A percentile compares a stretch with the other conserved stretches of the same genome.
phyloP scores from a whole-genome alignment of 2,797 vertebrate species.

The Hoplostethus atlanticus region DNA sequence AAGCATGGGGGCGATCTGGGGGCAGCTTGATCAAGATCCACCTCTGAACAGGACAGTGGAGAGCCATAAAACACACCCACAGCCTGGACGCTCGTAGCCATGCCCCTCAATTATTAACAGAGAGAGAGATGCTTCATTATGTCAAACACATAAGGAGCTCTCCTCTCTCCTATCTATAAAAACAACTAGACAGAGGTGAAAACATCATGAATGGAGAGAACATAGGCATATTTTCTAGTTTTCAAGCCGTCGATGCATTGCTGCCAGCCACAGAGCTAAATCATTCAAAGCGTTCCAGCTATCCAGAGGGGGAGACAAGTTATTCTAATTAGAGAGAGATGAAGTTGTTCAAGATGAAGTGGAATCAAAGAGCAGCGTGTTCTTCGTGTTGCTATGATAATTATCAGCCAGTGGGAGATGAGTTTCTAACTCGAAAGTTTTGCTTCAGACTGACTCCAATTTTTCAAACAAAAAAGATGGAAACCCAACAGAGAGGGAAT shows the following conservation, averaged over 20 bases:
- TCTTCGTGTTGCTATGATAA: constrained; percentile 7
- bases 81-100: constrained; percentile 26
- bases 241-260: background rate
- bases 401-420: constrained; percentile 8
- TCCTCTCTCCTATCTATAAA: background rate
- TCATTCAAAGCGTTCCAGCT: constrained; percentile 30
- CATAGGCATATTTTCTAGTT: constrained; percentile 3
- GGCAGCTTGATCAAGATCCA: constrained; percentile 52
- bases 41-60: constrained; percentile 47
- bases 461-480: constrained; percentile 1
- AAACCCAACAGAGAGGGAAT: background rate
- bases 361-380: background rate
- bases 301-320: background rate
- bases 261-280: constrained; percentile 29
- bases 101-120: constrained; percentile 50
- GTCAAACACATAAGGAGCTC: constrained; percentile 19
- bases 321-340: constrained; percentile 16
- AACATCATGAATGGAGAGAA: constrained; percentile 13
- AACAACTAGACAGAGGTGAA: constrained; percentile 24
- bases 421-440: background rate
- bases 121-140: constrained; percentile 33
- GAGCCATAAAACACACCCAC: constrained; percentile 53
- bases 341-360: background rate
- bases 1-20: constrained; percentile 18
- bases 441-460: background rate